Percentiles rank a stretch among this genome's conserved stretches.
phyloP scores from a whole-genome alignment of 2,113 vertebrate genomes.

The Pelecanoides urinatrix region DNA sequence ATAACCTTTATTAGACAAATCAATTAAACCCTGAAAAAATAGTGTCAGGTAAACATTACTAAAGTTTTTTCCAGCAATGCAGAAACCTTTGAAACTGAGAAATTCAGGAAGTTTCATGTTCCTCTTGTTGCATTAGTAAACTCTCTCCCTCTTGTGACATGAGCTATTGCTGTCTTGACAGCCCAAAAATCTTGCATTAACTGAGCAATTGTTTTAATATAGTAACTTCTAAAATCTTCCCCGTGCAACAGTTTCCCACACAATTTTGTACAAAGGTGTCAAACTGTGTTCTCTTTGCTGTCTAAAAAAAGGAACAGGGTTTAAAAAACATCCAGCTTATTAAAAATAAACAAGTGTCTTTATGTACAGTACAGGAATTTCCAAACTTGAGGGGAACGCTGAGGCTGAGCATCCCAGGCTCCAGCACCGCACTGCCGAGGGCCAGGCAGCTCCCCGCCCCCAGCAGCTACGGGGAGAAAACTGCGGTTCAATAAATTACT shows the following conservation, averaged over 20 bases:
- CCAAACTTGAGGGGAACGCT: background rate
- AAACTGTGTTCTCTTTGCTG: background rate
- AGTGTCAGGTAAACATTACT: constrained; percentile 19
- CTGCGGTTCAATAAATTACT: background rate
- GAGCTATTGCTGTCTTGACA: background rate
- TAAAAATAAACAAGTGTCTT: background rate
- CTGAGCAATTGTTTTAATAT: background rate
- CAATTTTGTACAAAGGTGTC: background rate
- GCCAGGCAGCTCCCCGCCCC: background rate
- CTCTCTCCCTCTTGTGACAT: background rate
- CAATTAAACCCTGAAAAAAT: constrained; percentile 43
- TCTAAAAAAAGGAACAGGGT: background rate
- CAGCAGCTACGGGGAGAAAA: background rate
- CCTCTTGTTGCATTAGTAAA: background rate
- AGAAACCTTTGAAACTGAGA: constrained; percentile 26
- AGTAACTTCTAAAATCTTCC: background rate
- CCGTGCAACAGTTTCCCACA: background rate
- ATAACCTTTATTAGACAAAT: constrained; percentile 64
- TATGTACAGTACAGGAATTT: background rate
- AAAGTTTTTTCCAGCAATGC: constrained; percentile 29
- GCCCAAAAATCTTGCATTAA: background rate
- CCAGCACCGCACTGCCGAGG: background rate
- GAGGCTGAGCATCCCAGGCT: background rate
- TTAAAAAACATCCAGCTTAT: background rate
- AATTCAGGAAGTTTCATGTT: background rate